phyloP scores from a whole-genome alignment of 2,888 invertebrate species.

The Agrotis clavis region DNA sequence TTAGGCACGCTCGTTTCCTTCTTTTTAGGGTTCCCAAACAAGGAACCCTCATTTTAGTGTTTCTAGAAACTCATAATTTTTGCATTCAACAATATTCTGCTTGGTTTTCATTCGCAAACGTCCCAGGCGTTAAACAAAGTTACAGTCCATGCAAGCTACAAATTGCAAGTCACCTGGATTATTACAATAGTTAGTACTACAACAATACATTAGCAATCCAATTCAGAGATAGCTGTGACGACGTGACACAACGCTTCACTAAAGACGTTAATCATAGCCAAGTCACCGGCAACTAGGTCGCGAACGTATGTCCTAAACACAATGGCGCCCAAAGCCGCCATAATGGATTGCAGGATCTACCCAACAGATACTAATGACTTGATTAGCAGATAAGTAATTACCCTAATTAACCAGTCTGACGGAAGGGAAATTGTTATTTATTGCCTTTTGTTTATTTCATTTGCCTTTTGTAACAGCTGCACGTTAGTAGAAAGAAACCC shows the following conservation, averaged over 20 bases:
- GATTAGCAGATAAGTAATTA: conserved; percentile 62
- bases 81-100: not conserved
- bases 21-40: too few species aligned
- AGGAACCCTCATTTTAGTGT: too few species aligned
- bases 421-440: conserved; percentile 60
- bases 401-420: conserved; percentile 53
- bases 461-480: conserved; percentile 12
- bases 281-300: conserved; percentile 49
- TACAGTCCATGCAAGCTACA: not conserved
- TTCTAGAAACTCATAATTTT: not conserved
- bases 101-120: not conserved
- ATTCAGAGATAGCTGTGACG: conserved; percentile 27
- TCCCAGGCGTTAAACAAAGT: not conserved
- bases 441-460: conserved; percentile 45
- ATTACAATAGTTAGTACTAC: not conserved
- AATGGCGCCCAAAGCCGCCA: conserved; percentile 43
- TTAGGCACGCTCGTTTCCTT: too few species aligned
- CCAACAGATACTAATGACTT: conserved; percentile 59
- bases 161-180: not conserved
- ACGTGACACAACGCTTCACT: conserved; percentile 12
- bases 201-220: not conserved
- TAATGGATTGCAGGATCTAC: conserved; percentile 60
- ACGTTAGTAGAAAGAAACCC: not conserved
- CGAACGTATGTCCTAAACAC: conserved; percentile 44
- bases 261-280: conserved; percentile 40